A percentile compares a stretch with the other conserved stretches of the same genome.
These are phyloP conservation scores for Biston stratarius DNA, from an alignment of 2,888 invertebrate genomes.

Conservation along the genomic window DNA sequence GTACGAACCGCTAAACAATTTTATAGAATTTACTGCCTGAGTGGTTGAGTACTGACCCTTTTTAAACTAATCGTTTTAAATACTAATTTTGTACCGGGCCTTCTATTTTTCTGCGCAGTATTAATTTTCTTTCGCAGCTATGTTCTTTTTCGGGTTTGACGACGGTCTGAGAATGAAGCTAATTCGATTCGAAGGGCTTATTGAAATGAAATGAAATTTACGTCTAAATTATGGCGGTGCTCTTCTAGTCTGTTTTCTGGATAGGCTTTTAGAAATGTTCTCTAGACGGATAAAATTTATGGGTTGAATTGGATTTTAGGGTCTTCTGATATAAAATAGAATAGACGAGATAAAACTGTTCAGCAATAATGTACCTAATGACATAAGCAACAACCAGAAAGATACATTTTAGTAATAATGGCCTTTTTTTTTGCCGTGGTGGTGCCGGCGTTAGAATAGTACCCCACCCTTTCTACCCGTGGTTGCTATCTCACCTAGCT, in stretches of 20 bases:
- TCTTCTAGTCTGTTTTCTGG: slow-evolving; percentile 24
- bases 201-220: slow-evolving; percentile 30
- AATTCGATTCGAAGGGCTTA: slow-evolving; percentile 27
- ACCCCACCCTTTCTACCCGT: no score
- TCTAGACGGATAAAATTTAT: slow-evolving; percentile 4
- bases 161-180: slow-evolving; percentile 18
- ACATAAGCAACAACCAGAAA: no score
- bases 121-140: slow-evolving; percentile 36
- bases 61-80: no score
- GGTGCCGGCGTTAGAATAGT: no score
- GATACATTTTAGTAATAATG: no score
- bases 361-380: background rate
- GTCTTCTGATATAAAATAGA: background rate
- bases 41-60: no score
- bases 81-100: slow-evolving; percentile 2
- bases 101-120: slow-evolving; percentile 37
- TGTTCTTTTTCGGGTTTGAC: slow-evolving; percentile 27
- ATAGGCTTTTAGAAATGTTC: slow-evolving; percentile 14
- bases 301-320: slow-evolving; percentile 6
- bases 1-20: no score
- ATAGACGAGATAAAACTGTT: background rate
- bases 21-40: no score
- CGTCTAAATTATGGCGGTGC: slow-evolving; percentile 16
- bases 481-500: no score
- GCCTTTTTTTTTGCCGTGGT: no score